Percentiles rank a stretch among this genome's conserved stretches.
Conservation (phyloP, 2,797 vertebrate genomes). For the Lemur catta region DNA sequence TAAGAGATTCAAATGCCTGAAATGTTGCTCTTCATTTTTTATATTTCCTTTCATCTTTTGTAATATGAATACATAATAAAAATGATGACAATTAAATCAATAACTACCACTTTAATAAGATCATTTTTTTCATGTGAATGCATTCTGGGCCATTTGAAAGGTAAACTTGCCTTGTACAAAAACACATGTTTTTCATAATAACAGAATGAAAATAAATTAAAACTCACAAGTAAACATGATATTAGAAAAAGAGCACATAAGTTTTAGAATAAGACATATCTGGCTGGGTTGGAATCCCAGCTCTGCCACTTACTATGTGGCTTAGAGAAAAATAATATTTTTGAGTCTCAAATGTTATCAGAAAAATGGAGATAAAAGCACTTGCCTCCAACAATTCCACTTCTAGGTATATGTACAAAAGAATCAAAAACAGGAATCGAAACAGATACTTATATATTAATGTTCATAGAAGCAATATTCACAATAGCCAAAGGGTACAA, state of each 20-base stretch:
- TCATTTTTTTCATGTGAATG: not conserved
- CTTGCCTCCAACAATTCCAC: not conserved
- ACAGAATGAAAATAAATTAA: constrained; percentile 36
- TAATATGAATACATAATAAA: not conserved
- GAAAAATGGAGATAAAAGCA: not conserved
- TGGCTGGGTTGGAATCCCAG: not conserved
- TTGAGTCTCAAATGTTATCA: not conserved
- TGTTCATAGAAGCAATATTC: not conserved
- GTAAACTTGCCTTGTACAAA: not conserved
- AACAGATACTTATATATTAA: not conserved
- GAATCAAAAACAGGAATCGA: not conserved
- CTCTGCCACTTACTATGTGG: not conserved
- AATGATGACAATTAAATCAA: not conserved
- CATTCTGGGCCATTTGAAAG: not conserved
- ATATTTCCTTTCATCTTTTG: not conserved
- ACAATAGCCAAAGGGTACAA: not conserved
- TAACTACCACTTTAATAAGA: not conserved
- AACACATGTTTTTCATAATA: not conserved
- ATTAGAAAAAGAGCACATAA: not conserved
- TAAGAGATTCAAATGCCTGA: not conserved
- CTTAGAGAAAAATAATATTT: not conserved
- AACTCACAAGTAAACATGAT: not conserved
- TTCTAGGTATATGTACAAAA: not conserved
- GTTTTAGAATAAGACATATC: not conserved
- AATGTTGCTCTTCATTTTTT: not conserved